Base-by-base conservation (phyloP, 1,140 invertebrate genomes). In the Drosophila pachea region DNA sequence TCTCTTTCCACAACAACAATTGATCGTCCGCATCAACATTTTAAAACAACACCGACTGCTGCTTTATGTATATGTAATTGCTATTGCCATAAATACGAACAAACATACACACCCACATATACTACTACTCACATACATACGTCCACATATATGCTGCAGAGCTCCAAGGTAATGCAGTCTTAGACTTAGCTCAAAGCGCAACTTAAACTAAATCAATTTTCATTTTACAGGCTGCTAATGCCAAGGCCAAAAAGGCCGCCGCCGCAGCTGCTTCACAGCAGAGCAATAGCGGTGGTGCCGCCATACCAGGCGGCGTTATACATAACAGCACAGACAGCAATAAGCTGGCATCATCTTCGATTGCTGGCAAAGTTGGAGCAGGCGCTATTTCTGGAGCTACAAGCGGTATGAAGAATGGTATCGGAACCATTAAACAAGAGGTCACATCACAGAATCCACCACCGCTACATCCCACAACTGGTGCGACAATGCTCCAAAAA, bases 361-460 rank as follows among this genome's bases (percentile, higher is more conserved):
- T 31, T 7, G 68, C 11, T 8, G 49, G 29, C 8, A 86, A 86
- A 50, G 67, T 22, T 22, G 22, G 74, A 11, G 40, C 42, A 6
- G 14, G 14, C 14, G 67, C 29, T 7, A 33, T 65, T 5, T 42
- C 36, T 33, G 67, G 65, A 5, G 48, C 68, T 6, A 68, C 71
- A 32, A 65, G 68, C 45, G 71, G 70, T 4, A 48, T 86, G 2
- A 86, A 81, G 56, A 86, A 86, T 42, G 79, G 76, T 31, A 65
- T 78, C 7, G 61, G 74, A 63, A 86, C 66, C 40, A 75, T 78
- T 8, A 86, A 86, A 58, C 74, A 82, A 45, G 82, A 82, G 40
- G 68, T 88, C 56, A 79, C 89, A 66, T 90, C 89, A 63, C 90
- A 89, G 56, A 89, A 87, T 60, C 86, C 89, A n/a, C 79, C 75